Percentiles rank a stretch among this genome's conserved stretches.
phyloP scores from a whole-genome alignment of 2,797 vertebrate species.

The Intellagama lesueurii region DNA sequence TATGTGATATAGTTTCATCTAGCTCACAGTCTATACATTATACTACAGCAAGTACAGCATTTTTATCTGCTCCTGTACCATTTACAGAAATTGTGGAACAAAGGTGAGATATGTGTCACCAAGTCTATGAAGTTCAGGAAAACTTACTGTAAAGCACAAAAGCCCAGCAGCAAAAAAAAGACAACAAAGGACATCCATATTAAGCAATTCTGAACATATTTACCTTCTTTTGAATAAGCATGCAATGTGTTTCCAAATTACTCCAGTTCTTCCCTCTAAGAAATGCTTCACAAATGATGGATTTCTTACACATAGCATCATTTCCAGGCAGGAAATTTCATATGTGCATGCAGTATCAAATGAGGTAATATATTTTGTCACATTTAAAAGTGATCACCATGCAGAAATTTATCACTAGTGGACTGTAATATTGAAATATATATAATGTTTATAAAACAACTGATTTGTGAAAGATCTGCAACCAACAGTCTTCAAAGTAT shows the following conservation, averaged over 20 bases:
- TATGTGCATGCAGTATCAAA: not conserved
- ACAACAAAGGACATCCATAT: not conserved
- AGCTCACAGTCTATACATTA: slow-evolving; percentile 6
- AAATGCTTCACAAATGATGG: not conserved
- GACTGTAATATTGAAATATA: not conserved
- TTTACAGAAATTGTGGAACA: too few species aligned
- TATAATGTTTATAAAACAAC: too few species aligned
- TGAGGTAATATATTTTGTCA: not conserved
- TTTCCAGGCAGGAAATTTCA: not conserved
- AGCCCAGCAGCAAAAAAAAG: not conserved
- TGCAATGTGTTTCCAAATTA: not conserved
- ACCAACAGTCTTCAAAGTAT: not conserved
- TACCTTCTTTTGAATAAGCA: slow-evolving; percentile 7
- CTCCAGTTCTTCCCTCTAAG: not conserved
- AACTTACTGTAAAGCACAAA: not conserved
- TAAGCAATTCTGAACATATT: slow-evolving; percentile 11
- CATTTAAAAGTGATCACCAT: not conserved
- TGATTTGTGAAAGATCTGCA: not conserved
- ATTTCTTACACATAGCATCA: not conserved
- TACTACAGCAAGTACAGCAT: not conserved
- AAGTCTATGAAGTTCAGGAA: not conserved
- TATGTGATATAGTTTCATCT: not conserved
- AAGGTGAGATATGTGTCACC: not conserved
- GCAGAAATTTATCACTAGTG: not conserved
- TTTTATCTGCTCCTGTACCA: too few species aligned